Conservation (phyloP, 2,797 vertebrate genomes). For the Argentina silus region DNA sequence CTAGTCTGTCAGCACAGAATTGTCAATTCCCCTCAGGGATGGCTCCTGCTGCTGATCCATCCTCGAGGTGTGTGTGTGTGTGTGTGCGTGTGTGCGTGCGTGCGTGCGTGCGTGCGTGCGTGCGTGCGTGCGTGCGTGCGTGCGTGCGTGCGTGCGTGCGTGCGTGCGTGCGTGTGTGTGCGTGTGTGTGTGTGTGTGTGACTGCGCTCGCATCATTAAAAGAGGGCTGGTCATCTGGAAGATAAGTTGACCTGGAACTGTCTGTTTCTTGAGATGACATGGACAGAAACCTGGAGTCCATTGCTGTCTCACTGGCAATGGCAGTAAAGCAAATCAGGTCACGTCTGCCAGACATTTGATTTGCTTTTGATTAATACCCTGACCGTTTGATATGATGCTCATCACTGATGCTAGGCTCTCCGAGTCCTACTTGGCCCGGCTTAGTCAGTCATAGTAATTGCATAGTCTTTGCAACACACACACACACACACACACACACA, state of each 20-base stretch:
- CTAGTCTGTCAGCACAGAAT: not conserved
- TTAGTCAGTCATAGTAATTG: not conserved
- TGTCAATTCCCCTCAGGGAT: not conserved
- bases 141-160: not conserved
- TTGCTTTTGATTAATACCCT: not conserved
- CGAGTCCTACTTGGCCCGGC: no score
- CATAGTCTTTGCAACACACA: no score
- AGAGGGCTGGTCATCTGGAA: not conserved
- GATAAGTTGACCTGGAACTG: conserved; percentile 32
- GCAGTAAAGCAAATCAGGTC: conserved; percentile 5
- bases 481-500: not conserved
- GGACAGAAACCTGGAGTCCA: not conserved
- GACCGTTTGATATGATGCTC: not conserved
- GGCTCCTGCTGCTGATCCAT: not conserved
- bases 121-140: not conserved
- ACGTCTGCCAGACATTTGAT: not conserved
- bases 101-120: not conserved
- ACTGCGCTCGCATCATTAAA: not conserved
- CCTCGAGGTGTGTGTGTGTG: not conserved
- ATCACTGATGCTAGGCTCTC: not conserved
- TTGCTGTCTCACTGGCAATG: conserved; percentile 8
- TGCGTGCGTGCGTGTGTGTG: not conserved
- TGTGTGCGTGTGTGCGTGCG: not conserved
- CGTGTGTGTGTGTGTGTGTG: conserved; percentile 6
- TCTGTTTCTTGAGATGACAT: conserved; percentile 25